These are phyloP conservation scores for Desoria tigrina DNA, from an alignment of 2,888 invertebrate genomes.

Conservation along the genomic window DNA sequence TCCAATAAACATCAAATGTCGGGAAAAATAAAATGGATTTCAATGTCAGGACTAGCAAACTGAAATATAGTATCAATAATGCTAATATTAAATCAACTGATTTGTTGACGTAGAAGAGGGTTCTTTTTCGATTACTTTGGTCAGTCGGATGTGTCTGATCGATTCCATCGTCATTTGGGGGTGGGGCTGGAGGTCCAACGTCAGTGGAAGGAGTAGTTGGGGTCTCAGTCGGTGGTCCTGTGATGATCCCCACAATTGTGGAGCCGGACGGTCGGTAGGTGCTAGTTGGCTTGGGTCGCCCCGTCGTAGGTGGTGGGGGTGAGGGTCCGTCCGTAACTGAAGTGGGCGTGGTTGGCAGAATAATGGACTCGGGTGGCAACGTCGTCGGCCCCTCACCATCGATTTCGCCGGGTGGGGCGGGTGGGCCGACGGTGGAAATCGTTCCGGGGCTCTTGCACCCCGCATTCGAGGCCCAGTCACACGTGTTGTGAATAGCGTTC, in stretches of 20 bases:
- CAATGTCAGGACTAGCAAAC: no score
- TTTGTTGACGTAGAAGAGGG: no score
- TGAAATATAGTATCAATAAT: no score
- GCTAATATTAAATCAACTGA: no score
- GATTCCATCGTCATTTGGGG: neutral
- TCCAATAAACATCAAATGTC: no score
- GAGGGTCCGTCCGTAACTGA: conserved; percentile 2
- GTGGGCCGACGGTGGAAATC: neutral
- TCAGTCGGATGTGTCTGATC: no score
- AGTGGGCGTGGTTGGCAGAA: neutral
- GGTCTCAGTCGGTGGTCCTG: neutral
- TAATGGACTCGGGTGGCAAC: no score
- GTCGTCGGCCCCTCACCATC: no score
- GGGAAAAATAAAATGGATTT: no score
- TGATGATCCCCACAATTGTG: conserved; percentile 8
- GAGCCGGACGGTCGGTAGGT: neutral
- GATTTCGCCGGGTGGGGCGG: neutral
- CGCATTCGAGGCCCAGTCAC: conserved; percentile 21
- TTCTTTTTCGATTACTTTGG: no score
- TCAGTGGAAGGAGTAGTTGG: neutral
- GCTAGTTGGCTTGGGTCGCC: neutral
- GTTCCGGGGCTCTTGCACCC: neutral
- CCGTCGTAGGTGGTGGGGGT: neutral
- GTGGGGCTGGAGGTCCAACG: neutral
- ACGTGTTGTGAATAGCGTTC: conserved; percentile 5